Conservation (phyloP, 2,113 vertebrate species). For the Apteryx owenii region DNA sequence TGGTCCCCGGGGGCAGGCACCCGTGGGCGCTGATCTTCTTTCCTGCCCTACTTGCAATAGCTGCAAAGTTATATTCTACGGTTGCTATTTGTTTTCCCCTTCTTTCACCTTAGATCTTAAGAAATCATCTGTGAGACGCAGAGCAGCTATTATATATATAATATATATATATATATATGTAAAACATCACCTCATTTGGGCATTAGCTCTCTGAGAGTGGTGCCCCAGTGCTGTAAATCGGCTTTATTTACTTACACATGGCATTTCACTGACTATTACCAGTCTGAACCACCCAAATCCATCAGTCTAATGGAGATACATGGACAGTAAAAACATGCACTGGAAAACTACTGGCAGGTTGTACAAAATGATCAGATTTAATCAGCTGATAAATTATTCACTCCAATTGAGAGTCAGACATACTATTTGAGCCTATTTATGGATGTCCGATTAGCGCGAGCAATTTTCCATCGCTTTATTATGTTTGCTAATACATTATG, state of each 20-base stretch:
- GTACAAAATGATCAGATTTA: constrained; percentile 54
- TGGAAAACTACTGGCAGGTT: constrained; percentile 23
- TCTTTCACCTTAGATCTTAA: background rate
- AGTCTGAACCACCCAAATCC: background rate
- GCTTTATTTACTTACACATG: constrained; percentile 18
- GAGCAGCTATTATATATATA: background rate
- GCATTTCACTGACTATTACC: background rate
- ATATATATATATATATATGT: background rate
- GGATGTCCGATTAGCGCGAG: constrained; percentile 41
- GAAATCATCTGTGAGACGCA: background rate
- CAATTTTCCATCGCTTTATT: constrained; percentile 54
- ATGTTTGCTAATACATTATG: constrained; percentile 51
- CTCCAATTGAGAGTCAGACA: constrained; percentile 33
- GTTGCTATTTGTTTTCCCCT: background rate
- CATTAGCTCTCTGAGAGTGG: background rate
- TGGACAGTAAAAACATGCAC: constrained; percentile 15
- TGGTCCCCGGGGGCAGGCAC: too few relatives aligned
- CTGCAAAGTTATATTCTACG: background rate
- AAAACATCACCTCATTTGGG: background rate
- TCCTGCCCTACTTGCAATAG: background rate
- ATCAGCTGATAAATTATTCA: constrained; percentile 70
- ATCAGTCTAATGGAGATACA: constrained; percentile 53
- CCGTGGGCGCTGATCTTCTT: background rate
- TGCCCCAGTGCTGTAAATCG: background rate
- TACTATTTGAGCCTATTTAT: constrained; percentile 37